phyloP scores from a whole-genome alignment of 1,140 invertebrate species.

The Carcinoscorpius rotundicauda region DNA sequence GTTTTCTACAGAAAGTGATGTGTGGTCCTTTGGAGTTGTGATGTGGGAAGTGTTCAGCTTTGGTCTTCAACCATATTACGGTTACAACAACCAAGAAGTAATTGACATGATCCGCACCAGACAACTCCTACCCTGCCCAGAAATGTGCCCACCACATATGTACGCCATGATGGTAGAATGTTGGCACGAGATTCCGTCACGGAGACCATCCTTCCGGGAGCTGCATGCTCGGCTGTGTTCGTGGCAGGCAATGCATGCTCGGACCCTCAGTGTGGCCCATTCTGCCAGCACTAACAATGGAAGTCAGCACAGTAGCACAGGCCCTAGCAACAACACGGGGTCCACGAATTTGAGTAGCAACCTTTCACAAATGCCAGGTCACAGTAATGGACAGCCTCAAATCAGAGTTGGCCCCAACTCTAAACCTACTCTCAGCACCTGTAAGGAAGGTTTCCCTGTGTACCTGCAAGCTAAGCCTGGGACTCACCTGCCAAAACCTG shows the following conservation, averaged over 20 bases:
- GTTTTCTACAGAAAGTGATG: slow-evolving; percentile 94
- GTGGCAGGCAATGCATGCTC: slow-evolving; percentile 38
- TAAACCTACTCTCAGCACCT: too few species aligned
- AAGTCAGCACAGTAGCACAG: slow-evolving; percentile 42
- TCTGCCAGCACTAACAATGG: slow-evolving; percentile 32
- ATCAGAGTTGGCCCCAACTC: too few species aligned
- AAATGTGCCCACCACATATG: slow-evolving; percentile 74
- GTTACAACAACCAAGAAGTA: slow-evolving; percentile 91
- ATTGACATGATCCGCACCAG: slow-evolving; percentile 91
- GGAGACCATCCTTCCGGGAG: slow-evolving; percentile 70
- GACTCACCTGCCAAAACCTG: too few species aligned
- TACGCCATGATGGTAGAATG: slow-evolving; percentile 92
- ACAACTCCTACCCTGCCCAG: slow-evolving; percentile 78
- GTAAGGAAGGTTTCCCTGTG: too few species aligned
- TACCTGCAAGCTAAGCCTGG: too few species aligned
- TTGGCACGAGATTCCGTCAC: slow-evolving; percentile 81
- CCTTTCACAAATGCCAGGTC: slow-evolving; percentile 1
- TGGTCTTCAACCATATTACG: slow-evolving; percentile 85
- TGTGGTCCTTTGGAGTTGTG: slow-evolving; percentile 95
- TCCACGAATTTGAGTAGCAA: slow-evolving; percentile 34
- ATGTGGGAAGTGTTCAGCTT: slow-evolving; percentile 97
- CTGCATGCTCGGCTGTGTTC: slow-evolving; percentile 49
- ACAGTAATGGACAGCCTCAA: too few species aligned
- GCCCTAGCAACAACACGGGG: slow-evolving; percentile 43
- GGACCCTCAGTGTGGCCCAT: slow-evolving; percentile 9